phyloP scores from a whole-genome alignment of 2,113 vertebrate genomes.

The Amphiprion percula region DNA sequence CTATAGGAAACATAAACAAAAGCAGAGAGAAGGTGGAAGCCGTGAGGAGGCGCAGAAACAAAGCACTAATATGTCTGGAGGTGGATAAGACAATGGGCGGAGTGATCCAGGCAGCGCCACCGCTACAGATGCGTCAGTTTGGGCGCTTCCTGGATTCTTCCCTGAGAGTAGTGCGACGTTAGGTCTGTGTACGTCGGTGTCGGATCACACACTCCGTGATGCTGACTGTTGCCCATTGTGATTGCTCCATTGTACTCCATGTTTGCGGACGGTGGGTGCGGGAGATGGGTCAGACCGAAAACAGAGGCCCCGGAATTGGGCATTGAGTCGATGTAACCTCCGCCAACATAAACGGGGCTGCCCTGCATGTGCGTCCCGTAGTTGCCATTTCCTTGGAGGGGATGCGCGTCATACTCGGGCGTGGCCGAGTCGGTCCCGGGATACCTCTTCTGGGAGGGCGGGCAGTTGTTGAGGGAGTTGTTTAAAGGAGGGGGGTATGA shows the following conservation, averaged over 20 bases:
- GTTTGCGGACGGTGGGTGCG: slow-evolving; percentile 90
- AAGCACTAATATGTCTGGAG: slow-evolving; percentile 74
- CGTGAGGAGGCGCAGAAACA: slow-evolving; percentile 79
- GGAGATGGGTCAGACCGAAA: slow-evolving; percentile 94
- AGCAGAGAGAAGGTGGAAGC: slow-evolving; percentile 69
- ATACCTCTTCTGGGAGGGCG: slow-evolving; percentile 94
- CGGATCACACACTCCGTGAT: slow-evolving; percentile 93
- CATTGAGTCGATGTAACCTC: slow-evolving; percentile 95
- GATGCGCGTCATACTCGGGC: slow-evolving; percentile 93
- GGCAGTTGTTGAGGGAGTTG: slow-evolving; percentile 92
- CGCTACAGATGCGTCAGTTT: slow-evolving; percentile 98
- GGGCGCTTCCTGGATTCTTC: slow-evolving; percentile 99
- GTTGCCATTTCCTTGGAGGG: slow-evolving; percentile 92
- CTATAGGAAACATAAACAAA: slow-evolving; percentile 86
- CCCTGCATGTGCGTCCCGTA: slow-evolving; percentile 97
- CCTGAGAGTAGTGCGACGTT: slow-evolving; percentile 98
- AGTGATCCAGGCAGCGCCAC: slow-evolving; percentile 78
- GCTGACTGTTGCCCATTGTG: slow-evolving; percentile 93
- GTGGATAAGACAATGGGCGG: slow-evolving; percentile 83
- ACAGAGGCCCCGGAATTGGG: slow-evolving; percentile 92
- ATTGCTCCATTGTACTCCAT: slow-evolving; percentile 96
- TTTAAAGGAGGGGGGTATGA: slow-evolving; percentile 91
- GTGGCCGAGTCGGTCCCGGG: slow-evolving; percentile 90
- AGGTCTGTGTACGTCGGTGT: slow-evolving; percentile 98
- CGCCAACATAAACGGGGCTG: slow-evolving; percentile 96